A percentile compares a stretch with the other conserved stretches of the same genome.
These are phyloP conservation scores for Amiota minor DNA, from an alignment of 2,888 invertebrate genomes.

Conservation along the genomic window DNA sequence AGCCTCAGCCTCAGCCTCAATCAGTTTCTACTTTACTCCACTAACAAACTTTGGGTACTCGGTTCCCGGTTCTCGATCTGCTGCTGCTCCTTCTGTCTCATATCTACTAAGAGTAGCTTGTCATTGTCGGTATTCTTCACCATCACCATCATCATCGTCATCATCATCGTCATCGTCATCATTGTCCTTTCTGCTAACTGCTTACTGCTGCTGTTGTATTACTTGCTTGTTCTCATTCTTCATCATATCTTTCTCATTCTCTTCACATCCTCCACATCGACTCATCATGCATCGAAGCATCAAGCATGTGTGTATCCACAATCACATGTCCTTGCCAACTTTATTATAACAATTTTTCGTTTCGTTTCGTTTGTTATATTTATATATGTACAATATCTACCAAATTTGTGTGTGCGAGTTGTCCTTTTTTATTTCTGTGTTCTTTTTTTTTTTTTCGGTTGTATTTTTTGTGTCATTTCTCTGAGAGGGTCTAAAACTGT, in stretches of 20 bases:
- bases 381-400: background rate
- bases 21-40: background rate
- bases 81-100: background rate
- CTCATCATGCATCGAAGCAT: too few relatives aligned
- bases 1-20: background rate
- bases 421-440: slow-evolving; percentile 12
- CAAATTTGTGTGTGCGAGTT: background rate
- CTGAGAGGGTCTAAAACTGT: background rate
- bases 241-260: too few relatives aligned
- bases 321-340: slow-evolving; percentile 10
- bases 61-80: background rate
- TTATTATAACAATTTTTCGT: slow-evolving; percentile 28
- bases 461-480: background rate
- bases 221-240: too few relatives aligned
- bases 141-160: background rate
- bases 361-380: slow-evolving; percentile 13
- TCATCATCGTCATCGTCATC: background rate
- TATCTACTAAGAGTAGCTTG: background rate
- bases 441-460: background rate
- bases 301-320: background rate
- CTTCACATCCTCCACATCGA: too few relatives aligned
- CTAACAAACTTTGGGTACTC: background rate
- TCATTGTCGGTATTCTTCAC: background rate
- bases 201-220: background rate
- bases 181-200: slow-evolving; percentile 5